phyloP scores from a whole-genome alignment of 1,140 invertebrate species.

The Cheumatopsyche charites region DNA sequence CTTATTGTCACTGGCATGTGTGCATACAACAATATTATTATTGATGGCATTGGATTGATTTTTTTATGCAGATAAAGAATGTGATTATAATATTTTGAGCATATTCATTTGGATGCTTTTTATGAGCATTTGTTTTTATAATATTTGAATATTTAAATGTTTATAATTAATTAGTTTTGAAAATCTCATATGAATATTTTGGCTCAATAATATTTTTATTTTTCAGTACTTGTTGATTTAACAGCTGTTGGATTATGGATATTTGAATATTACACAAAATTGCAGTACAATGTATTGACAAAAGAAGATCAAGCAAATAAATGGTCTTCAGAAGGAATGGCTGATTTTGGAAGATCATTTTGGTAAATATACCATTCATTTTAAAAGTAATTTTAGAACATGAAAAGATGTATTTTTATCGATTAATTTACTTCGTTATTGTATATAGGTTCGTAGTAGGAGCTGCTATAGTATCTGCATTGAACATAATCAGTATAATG shows the following conservation, averaged over 20 bases:
- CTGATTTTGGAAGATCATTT: slow-evolving; percentile 78
- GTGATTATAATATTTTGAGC: too few relatives aligned
- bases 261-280: slow-evolving; percentile 70
- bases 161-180: slow-evolving; percentile 30
- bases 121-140: too few relatives aligned
- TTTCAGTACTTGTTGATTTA: slow-evolving; percentile 71
- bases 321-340: slow-evolving; percentile 73
- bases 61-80: neutral
- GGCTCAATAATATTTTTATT: slow-evolving; percentile 62
- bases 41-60: slow-evolving; percentile 32
- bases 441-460: slow-evolving; percentile 75
- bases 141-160: slow-evolving; percentile 14
- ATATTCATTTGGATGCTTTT: too few relatives aligned
- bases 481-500: slow-evolving; percentile 77
- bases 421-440: slow-evolving; percentile 22
- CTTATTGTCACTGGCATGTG: too few relatives aligned
- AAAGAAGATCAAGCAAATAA: slow-evolving; percentile 70
- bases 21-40: too few relatives aligned
- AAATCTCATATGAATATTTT: too few relatives aligned
- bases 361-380: slow-evolving; percentile 61
- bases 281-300: slow-evolving; percentile 74
- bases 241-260: slow-evolving; percentile 71
- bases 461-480: slow-evolving; percentile 70
- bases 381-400: neutral
- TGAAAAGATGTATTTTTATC: neutral